phyloP scores from a whole-genome alignment of 23 tunicate species.

The Ascidia mentula region DNA sequence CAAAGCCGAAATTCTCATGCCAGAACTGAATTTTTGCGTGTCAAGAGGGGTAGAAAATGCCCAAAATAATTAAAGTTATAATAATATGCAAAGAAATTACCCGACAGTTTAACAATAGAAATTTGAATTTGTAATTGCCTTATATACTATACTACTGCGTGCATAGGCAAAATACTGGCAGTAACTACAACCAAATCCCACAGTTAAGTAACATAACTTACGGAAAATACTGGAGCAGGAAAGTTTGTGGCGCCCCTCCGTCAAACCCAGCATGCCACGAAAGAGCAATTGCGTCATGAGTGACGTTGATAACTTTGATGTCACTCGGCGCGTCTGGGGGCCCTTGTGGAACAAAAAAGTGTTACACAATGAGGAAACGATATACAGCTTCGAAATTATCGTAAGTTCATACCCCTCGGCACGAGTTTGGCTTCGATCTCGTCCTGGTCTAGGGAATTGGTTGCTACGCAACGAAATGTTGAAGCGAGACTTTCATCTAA shows the following conservation, averaged over 20 bases:
- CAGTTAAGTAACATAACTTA: background rate
- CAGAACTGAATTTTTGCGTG: too few species aligned
- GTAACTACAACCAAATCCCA: background rate
- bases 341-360: constrained; percentile 12
- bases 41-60: too few species aligned
- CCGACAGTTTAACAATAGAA: too few species aligned
- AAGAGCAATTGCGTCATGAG: constrained; percentile 37
- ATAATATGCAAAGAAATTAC: too few species aligned
- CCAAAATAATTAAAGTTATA: too few species aligned
- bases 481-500: constrained; percentile 13
- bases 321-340: constrained; percentile 65
- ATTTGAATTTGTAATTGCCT: too few species aligned
- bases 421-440: constrained; percentile 27
- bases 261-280: constrained; percentile 75
- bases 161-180: too few species aligned
- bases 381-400: too few species aligned
- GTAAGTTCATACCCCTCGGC: constrained; percentile 33
- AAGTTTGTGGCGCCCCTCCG: constrained; percentile 73
- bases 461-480: constrained; percentile 38
- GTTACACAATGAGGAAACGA: background rate
- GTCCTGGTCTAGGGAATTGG: constrained; percentile 42
- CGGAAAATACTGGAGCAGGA: constrained; percentile 44
- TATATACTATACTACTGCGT: too few species aligned
- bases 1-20: too few species aligned
- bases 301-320: constrained; percentile 6